These are phyloP conservation scores for Acanthosepion pharaonis DNA, from an alignment of 2,888 invertebrate genomes.

Conservation along the genomic window DNA sequence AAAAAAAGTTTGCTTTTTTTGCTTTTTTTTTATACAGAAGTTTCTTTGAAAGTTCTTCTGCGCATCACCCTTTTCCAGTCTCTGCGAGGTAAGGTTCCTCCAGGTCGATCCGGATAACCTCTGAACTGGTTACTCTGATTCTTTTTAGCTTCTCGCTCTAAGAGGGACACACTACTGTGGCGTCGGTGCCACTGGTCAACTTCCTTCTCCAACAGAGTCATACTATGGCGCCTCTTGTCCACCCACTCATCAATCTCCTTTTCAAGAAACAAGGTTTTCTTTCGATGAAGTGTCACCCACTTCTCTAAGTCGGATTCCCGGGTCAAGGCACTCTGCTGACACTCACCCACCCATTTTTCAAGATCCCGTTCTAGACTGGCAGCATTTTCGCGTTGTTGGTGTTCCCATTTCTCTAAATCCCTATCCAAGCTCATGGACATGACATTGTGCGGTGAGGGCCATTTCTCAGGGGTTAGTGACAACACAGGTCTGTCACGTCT, in stretches of 20 bases:
- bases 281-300: slow-evolving; percentile 41
- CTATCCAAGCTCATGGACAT: slow-evolving; percentile 43
- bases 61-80: slow-evolving; percentile 43
- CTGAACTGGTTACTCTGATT: background rate
- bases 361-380: slow-evolving; percentile 40
- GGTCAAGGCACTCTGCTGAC: slow-evolving; percentile 45
- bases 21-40: background rate
- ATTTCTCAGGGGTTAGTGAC: slow-evolving; percentile 25
- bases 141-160: slow-evolving; percentile 24
- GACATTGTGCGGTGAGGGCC: slow-evolving; percentile 36
- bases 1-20: background rate
- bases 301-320: slow-evolving; percentile 38
- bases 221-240: slow-evolving; percentile 25
- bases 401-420: slow-evolving; percentile 39
- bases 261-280: slow-evolving; percentile 16
- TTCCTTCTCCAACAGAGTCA: slow-evolving; percentile 35
- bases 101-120: background rate
- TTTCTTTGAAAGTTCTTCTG: slow-evolving; percentile 42
- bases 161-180: slow-evolving; percentile 39
- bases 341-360: slow-evolving; percentile 43
- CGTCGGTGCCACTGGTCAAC: background rate
- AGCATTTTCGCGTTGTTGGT: slow-evolving; percentile 42
- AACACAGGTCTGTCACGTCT: background rate
- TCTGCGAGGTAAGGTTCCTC: background rate
- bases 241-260: slow-evolving; percentile 44